A percentile compares a stretch with the other conserved stretches of the same genome.
phyloP scores from a whole-genome alignment of 2,888 invertebrate species.

The Argynnis bischoffii region DNA sequence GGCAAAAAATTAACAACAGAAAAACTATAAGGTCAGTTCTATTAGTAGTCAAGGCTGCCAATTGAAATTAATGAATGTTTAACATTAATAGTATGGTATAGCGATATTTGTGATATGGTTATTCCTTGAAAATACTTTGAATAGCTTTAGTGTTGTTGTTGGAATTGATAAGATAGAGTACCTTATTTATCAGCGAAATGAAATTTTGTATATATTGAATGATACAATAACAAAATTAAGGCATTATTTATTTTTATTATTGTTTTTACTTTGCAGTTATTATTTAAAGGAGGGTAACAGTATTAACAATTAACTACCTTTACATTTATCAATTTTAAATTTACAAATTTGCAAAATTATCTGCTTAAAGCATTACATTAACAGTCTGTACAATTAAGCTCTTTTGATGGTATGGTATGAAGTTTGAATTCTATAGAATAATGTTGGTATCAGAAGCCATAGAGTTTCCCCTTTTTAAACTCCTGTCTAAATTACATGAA shows the following conservation, averaged over 20 bases:
- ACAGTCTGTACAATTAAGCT: too few relatives aligned
- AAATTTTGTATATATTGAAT: constrained; percentile 2
- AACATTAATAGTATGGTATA: constrained; percentile 5
- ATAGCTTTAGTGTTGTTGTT: constrained; percentile 26
- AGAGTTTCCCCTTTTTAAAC: constrained; percentile 24
- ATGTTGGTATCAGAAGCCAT: constrained; percentile 23
- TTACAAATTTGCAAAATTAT: too few relatives aligned
- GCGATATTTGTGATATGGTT: constrained; percentile 3
- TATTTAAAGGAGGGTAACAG: too few relatives aligned
- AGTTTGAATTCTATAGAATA: not conserved
- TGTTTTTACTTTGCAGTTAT: too few relatives aligned
- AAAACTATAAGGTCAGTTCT: constrained; percentile 7
- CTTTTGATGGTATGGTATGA: not conserved
- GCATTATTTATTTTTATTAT: too few relatives aligned
- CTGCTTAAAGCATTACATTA: too few relatives aligned
- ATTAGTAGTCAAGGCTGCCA: constrained; percentile 4
- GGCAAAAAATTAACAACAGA: not conserved
- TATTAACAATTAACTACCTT: too few relatives aligned
- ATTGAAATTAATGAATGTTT: constrained; percentile 18
- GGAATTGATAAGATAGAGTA: constrained; percentile 28
- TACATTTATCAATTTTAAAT: too few relatives aligned
- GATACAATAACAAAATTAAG: not conserved
- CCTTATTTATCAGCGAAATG: not conserved
- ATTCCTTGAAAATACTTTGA: constrained; percentile 17
- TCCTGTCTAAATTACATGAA: not conserved